Evolutionary conservation across 2,113 vertebrate species (phyloP).

Genomic region (Calyptommatus sinebrachiatus): DNA sequence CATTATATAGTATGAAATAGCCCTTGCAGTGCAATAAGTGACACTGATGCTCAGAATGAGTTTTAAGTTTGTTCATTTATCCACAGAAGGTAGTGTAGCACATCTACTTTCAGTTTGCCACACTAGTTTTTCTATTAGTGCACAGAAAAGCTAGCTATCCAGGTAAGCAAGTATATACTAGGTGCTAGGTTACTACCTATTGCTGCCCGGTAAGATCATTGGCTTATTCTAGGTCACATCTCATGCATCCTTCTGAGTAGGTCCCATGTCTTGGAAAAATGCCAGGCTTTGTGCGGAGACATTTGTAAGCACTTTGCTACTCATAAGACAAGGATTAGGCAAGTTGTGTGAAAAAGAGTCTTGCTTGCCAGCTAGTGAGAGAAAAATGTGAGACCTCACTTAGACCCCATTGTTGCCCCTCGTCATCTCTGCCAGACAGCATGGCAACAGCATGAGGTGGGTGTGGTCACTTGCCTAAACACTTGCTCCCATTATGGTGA

Average conservation of each 20-base stretch:
- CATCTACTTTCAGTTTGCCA: neutral
- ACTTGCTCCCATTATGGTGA: too few relatives aligned
- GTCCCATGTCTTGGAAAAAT: neutral
- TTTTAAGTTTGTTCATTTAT: neutral
- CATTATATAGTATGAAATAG: too few relatives aligned
- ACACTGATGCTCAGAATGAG: neutral
- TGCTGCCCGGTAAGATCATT: conserved; percentile 1
- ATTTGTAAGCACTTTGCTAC: conserved; percentile 22
- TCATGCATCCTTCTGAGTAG: neutral
- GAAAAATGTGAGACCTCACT: too few relatives aligned
- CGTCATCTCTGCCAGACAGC: too few relatives aligned
- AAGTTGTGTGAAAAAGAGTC: conserved; percentile 11
- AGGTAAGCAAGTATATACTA: neutral
- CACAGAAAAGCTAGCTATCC: neutral
- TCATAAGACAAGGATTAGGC: conserved; percentile 11
- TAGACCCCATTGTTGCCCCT: too few relatives aligned
- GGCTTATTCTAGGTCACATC: neutral
- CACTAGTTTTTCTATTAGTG: neutral
- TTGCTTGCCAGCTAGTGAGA: too few relatives aligned
- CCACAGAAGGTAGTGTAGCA: neutral
- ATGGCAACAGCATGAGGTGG: too few relatives aligned
- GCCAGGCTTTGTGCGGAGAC: neutral
- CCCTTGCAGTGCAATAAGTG: too few relatives aligned
- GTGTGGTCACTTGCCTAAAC: too few relatives aligned
- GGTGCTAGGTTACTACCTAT: conserved; percentile 20